These are phyloP conservation scores for Anser brachyrhynchus DNA, from an alignment of 2,113 vertebrate species.

Conservation along the genomic window DNA sequence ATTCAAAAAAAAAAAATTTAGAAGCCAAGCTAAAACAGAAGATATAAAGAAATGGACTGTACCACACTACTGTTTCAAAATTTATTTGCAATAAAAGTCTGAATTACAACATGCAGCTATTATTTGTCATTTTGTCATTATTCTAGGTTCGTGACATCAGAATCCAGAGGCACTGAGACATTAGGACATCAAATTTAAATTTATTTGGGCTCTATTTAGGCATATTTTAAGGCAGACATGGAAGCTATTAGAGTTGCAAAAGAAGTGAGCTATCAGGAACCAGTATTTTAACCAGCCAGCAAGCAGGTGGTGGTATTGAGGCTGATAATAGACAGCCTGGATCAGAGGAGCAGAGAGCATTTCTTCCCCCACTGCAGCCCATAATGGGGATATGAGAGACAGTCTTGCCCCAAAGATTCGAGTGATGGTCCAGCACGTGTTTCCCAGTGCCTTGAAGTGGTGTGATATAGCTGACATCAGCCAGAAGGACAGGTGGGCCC, in stretches of 20 bases:
- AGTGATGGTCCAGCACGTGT: accelerated
- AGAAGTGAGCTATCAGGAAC: neutral
- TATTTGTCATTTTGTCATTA: neutral
- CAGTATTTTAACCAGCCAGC: neutral
- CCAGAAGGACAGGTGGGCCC: too few relatives aligned
- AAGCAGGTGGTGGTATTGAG: neutral
- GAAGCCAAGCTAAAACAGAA: neutral
- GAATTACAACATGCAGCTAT: neutral
- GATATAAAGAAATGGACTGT: neutral
- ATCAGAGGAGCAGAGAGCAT: neutral
- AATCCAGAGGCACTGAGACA: neutral
- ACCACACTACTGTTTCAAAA: neutral
- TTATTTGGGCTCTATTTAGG: neutral
- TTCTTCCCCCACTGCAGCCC: neutral
- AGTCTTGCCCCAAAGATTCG: neutral
- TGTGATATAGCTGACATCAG: accelerated
- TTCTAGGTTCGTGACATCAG: neutral
- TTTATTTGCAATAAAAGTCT: conserved; percentile 15
- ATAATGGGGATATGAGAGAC: neutral
- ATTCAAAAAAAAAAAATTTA: neutral
- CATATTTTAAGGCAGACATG: neutral
- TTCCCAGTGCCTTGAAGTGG: neutral
- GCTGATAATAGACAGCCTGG: neutral
- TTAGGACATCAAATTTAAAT: neutral
- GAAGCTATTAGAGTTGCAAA: neutral